Conservation (phyloP, 2,888 invertebrate genomes). For the Drosophila demipolita region DNA sequence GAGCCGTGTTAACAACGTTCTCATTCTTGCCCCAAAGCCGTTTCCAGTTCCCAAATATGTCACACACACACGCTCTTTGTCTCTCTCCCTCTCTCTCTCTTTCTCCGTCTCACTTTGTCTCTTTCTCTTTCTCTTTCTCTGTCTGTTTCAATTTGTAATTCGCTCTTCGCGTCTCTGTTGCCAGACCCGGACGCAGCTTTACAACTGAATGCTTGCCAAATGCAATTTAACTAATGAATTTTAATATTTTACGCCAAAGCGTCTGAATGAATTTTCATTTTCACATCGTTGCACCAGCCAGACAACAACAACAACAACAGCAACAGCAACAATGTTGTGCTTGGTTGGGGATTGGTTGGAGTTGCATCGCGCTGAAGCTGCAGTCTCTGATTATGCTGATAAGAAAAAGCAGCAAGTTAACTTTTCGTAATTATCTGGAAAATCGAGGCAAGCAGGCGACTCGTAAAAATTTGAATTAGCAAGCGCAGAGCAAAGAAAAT, state of each 20-base stretch:
- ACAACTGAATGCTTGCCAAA: slow-evolving; percentile 78
- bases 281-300: slow-evolving; percentile 75
- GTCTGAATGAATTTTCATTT: slow-evolving; percentile 81
- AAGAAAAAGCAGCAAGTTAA: slow-evolving; percentile 72
- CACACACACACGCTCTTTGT: slow-evolving; percentile 31
- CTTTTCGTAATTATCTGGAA: slow-evolving; percentile 77
- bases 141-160: slow-evolving; percentile 12
- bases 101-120: background rate
- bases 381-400: slow-evolving; percentile 72
- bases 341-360: slow-evolving; percentile 8
- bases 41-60: slow-evolving; percentile 13
- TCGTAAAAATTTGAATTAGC: slow-evolving; percentile 41
- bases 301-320: slow-evolving; percentile 5
- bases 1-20: slow-evolving; percentile 28
- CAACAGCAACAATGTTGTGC: slow-evolving; percentile 50
- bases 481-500: slow-evolving; percentile 22
- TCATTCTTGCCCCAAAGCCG: slow-evolving; percentile 23
- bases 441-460: slow-evolving; percentile 42
- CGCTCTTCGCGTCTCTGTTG: slow-evolving; percentile 1
- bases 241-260: slow-evolving; percentile 80
- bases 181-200: slow-evolving; percentile 50
- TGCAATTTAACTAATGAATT: slow-evolving; percentile 83
- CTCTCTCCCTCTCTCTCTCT: slow-evolving; percentile 1
- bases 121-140: slow-evolving; percentile 30
- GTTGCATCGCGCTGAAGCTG: slow-evolving; percentile 19